phyloP scores from a whole-genome alignment of 2,113 vertebrate genomes.

The Acanthochromis polyacanthus region DNA sequence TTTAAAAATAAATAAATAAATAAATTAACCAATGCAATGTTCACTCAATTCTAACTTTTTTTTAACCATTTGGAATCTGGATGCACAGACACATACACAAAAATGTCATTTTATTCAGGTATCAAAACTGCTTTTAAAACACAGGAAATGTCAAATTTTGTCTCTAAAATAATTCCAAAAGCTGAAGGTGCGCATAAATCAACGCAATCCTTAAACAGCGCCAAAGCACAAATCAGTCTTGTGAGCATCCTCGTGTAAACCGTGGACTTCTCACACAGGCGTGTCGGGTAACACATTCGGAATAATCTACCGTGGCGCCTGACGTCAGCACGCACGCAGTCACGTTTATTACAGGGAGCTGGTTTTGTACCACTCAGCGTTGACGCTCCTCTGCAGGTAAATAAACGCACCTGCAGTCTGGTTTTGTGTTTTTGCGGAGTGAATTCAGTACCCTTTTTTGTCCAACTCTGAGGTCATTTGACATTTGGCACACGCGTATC shows the following conservation, averaged over 20 bases:
- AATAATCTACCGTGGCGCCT: conserved; percentile 69
- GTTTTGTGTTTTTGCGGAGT: background rate
- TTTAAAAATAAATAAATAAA: no score
- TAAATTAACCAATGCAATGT: no score
- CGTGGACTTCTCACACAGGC: conserved; percentile 21
- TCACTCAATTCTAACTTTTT: no score
- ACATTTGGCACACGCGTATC: conserved; percentile 19
- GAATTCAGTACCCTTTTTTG: background rate
- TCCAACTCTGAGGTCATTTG: background rate
- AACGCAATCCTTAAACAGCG: background rate
- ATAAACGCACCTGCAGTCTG: background rate
- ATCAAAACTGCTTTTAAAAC: no score
- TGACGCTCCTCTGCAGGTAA: conserved; percentile 9
- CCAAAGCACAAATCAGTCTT: background rate
- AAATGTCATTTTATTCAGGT: no score
- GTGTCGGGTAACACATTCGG: conserved; percentile 45
- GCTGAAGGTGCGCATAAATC: background rate
- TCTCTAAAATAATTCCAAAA: background rate
- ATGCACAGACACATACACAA: no score
- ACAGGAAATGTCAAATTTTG: no score
- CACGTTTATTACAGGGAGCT: conserved; percentile 64
- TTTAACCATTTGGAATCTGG: no score
- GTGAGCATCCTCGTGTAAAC: background rate
- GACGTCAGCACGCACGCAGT: conserved; percentile 83
- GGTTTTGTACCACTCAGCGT: background rate